These are phyloP conservation scores for Eurytoma adleriae DNA, from an alignment of 2,888 invertebrate genomes.

Conservation along the genomic window DNA sequence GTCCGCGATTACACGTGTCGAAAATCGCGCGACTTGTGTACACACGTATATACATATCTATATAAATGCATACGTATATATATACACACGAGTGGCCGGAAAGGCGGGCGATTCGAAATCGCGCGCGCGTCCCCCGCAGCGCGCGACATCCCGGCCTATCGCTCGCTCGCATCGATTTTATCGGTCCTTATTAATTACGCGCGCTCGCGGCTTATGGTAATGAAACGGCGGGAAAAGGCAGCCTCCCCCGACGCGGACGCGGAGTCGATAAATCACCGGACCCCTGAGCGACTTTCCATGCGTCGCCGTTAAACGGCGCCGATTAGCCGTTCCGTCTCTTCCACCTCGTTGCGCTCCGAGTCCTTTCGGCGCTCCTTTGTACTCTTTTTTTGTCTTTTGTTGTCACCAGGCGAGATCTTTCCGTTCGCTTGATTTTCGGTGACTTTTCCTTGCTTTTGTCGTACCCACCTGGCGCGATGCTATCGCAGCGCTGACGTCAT, in stretches of 20 bases:
- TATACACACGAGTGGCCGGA: neutral
- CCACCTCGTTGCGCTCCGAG: neutral
- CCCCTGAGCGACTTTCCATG: slow-evolving; percentile 19
- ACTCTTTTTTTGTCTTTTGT: no score
- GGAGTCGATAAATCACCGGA: slow-evolving; percentile 18
- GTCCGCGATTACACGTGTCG: neutral
- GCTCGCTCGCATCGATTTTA: slow-evolving; percentile 22
- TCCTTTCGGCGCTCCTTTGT: no score
- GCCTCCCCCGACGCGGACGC: neutral
- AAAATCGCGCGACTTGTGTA: neutral
- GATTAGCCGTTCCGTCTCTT: neutral
- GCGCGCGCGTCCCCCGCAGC: no score
- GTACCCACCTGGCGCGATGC: no score
- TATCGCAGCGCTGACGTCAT: no score
- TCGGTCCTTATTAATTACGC: slow-evolving; percentile 50
- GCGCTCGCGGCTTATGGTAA: neutral
- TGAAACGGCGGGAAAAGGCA: neutral
- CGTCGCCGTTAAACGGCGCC: neutral
- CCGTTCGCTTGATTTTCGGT: no score
- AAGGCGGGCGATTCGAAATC: neutral
- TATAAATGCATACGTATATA: no score
- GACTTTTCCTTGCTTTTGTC: no score
- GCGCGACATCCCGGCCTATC: neutral
- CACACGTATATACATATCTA: neutral
- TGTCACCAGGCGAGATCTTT: no score